Evolutionary conservation across 64 coral and sea anemone species (phyloP).

Genomic region (Acropora yongei): DNA sequence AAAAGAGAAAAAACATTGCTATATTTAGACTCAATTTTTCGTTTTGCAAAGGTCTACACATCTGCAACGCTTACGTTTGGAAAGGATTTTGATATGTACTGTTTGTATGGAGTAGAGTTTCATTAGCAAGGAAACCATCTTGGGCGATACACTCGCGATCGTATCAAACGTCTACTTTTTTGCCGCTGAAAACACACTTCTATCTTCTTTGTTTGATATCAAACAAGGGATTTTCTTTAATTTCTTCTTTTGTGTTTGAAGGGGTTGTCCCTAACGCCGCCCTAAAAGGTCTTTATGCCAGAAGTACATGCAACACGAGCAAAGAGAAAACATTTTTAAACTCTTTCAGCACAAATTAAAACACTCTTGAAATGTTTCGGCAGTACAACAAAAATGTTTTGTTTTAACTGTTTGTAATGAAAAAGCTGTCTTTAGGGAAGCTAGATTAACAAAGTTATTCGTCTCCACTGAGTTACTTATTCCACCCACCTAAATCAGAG

Average conservation of each 20-base stretch:
- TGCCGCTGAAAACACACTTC: background rate
- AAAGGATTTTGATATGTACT: background rate
- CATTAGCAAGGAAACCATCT: background rate
- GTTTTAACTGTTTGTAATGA: background rate
- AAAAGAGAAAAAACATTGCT: background rate
- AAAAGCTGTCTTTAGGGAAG: no score
- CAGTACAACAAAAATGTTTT: conserved; percentile 2
- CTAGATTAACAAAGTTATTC: no score
- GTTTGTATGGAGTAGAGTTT: background rate
- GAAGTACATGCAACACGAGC: background rate
- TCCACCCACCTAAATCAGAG: no score
- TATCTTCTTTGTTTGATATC: background rate
- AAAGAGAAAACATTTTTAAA: background rate
- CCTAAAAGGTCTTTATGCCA: background rate
- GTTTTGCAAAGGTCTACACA: background rate
- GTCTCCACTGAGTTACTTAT: no score
- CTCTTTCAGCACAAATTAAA: background rate
- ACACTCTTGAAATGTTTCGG: conserved; percentile 36
- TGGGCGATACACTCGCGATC: background rate
- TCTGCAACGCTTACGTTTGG: background rate
- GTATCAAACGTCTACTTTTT: no score
- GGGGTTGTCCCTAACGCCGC: background rate
- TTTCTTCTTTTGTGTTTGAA: conserved; percentile 16
- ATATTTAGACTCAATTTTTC: background rate
- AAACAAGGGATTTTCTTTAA: conserved; percentile 14